Conservation (phyloP, 35 echinoderm and acorn worm genomes). For the Lytechinus variegatus region DNA sequence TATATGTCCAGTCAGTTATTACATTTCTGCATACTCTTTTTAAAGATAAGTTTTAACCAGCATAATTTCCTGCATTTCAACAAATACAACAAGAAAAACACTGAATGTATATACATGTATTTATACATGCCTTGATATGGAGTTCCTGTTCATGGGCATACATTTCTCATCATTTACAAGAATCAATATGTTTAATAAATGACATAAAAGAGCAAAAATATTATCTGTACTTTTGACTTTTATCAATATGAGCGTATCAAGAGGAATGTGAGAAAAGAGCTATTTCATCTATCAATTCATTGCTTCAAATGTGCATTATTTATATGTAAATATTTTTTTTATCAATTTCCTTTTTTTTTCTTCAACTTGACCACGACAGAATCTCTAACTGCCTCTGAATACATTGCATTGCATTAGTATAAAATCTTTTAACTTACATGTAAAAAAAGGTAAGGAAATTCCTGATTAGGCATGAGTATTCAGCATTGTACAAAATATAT, state of each 20-base stretch:
- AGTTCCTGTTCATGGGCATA: neutral
- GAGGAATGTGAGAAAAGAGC: neutral
- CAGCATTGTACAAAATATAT: slow-evolving; percentile 20
- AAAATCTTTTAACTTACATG: neutral
- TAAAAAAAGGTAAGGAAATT: slow-evolving; percentile 20
- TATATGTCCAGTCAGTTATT: too few species aligned
- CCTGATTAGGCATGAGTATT: neutral
- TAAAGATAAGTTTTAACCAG: neutral
- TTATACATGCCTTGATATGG: neutral
- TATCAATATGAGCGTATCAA: neutral
- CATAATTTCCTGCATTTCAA: neutral
- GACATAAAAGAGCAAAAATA: neutral
- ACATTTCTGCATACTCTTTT: too few species aligned
- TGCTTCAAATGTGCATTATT: neutral
- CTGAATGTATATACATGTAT: neutral
- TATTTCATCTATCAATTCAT: neutral
- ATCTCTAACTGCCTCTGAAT: neutral
- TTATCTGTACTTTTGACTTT: neutral
- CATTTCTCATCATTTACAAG: neutral
- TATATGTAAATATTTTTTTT: neutral
- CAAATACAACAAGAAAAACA: neutral
- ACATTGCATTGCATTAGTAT: slow-evolving; percentile 6
- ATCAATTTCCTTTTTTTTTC: neutral
- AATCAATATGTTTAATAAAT: neutral
- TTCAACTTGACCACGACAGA: neutral